Evolutionary conservation across 2,113 vertebrate species (phyloP), one percentile per base, ranked within the genome.

Genomic region (Austrofundulus limnaeus): DNA sequence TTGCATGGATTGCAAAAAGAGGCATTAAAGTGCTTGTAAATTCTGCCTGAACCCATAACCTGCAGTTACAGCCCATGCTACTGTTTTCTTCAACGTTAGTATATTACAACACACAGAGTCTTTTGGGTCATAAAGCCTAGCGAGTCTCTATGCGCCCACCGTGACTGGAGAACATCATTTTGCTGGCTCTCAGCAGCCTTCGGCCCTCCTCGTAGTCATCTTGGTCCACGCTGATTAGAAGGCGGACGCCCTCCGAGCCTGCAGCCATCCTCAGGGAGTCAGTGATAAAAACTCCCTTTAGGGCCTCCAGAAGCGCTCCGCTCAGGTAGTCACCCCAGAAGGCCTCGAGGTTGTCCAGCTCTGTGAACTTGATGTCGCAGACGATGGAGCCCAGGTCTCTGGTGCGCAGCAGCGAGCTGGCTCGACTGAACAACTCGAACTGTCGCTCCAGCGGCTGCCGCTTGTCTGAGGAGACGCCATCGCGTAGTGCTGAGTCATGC

Each of bases 311-410:
- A 83, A 97, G 88, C 1, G 93, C 94, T 0, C 95, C 95, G 0
- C 93, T 96, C 83, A 96, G 91, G 86, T 97, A 97, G 90, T 97
- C 95, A 0, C 87, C 84, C 95, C 95, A 97, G 90, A 97, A 97
- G 66, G 94, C 94, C 45, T 97, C 95, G 20, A 97, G 90, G 82
- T 96, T 96, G 38, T 92, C 92, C 76, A 96, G 87, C 80, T 96
- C 95, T 0, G 95, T 95, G 82, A 97, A 97, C 79, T 96, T 96
- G 90, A 97, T 97, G 86, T 96, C 94, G 2, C 95, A 97, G 61
- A 95, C 91, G 41, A 97, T 93, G 2, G 95, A 94, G 24, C 95
- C 95, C 75, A 97, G 89, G 86, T 96, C 95, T 24, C 95, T 88
- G 11, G 94, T 83, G 3, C 93, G 94, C 47, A 97, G 92, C 83